Evolutionary conservation across 1,140 invertebrate species (phyloP).

Genomic region (Thaumetopoea pityocampa): DNA sequence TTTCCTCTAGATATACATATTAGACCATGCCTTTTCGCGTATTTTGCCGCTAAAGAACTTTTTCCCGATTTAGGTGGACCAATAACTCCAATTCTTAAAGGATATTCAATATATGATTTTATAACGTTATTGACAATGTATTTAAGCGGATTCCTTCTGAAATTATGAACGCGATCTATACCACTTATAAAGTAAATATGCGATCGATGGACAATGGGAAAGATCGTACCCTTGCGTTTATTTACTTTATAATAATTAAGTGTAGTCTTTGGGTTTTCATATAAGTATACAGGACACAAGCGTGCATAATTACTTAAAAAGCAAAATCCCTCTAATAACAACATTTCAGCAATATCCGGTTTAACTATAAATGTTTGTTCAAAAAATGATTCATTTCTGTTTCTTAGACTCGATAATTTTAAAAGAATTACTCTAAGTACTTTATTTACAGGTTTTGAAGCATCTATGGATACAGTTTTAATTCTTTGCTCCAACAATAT

Average conservation of each 20-base stretch:
- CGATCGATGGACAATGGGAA: slow-evolving; percentile 73
- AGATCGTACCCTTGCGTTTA: slow-evolving; percentile 59
- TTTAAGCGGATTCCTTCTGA: slow-evolving; percentile 73
- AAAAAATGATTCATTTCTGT: slow-evolving; percentile 69
- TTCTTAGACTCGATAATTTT: slow-evolving; percentile 50
- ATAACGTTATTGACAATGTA: slow-evolving; percentile 61
- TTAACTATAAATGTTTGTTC: slow-evolving; percentile 75
- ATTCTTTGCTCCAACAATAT: slow-evolving; percentile 60
- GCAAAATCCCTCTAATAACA: slow-evolving; percentile 74
- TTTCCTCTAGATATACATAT: slow-evolving; percentile 70
- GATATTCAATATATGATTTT: slow-evolving; percentile 65
- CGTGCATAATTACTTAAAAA: slow-evolving; percentile 77
- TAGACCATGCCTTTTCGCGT: slow-evolving; percentile 70
- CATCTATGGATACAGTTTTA: slow-evolving; percentile 58
- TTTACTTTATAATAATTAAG: slow-evolving; percentile 67
- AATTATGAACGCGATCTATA: slow-evolving; percentile 62
- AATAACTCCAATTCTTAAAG: slow-evolving; percentile 85
- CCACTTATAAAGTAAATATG: slow-evolving; percentile 78
- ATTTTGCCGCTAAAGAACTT: slow-evolving; percentile 78
- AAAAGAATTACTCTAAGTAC: slow-evolving; percentile 48
- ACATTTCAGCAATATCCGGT: slow-evolving; percentile 71
- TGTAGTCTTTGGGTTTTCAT: slow-evolving; percentile 60
- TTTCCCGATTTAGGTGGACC: slow-evolving; percentile 92
- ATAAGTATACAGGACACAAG: slow-evolving; percentile 77
- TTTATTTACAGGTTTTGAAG: slow-evolving; percentile 41